A percentile compares a stretch with the other conserved stretches of the same genome.
Evolutionary conservation across 2,888 invertebrate genomes (phyloP).

Genomic region (Ctenicera cuprea): DNA sequence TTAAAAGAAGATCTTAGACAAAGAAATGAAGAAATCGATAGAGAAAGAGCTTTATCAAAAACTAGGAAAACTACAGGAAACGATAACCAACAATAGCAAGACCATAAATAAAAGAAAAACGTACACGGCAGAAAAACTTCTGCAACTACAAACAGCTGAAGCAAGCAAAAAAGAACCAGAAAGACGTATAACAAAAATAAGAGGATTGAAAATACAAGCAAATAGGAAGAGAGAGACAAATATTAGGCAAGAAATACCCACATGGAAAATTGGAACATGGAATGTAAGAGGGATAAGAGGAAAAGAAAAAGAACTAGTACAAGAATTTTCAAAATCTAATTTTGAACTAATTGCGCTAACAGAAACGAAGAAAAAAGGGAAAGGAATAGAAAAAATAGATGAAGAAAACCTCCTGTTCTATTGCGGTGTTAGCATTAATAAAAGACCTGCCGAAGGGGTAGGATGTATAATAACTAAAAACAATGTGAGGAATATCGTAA

Average conservation of each 20-base stretch:
- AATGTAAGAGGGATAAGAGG: not conserved
- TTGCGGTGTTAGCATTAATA: too few relatives aligned
- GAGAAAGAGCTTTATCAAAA: not conserved
- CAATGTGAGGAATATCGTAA: too few relatives aligned
- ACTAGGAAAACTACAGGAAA: not conserved
- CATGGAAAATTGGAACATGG: not conserved
- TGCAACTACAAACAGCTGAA: not conserved
- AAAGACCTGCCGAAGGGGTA: too few relatives aligned
- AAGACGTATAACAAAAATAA: not conserved
- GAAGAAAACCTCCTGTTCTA: too few relatives aligned
- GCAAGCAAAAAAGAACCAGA: not conserved
- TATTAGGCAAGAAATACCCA: not conserved
- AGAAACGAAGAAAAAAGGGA: too few relatives aligned
- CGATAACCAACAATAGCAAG: not conserved
- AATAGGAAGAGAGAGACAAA: not conserved
- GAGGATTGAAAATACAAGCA: not conserved
- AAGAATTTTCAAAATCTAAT: too few relatives aligned
- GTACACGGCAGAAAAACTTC: not conserved
- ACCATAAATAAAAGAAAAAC: constrained; percentile 1
- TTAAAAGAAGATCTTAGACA: too few relatives aligned
- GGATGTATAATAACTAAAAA: too few relatives aligned
- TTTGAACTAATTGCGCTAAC: too few relatives aligned
- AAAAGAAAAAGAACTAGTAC: too few relatives aligned
- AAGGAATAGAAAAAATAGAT: too few relatives aligned
- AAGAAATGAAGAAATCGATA: not conserved